phyloP scores from a whole-genome alignment of 2,113 vertebrate species.

The Arenaria interpres region DNA sequence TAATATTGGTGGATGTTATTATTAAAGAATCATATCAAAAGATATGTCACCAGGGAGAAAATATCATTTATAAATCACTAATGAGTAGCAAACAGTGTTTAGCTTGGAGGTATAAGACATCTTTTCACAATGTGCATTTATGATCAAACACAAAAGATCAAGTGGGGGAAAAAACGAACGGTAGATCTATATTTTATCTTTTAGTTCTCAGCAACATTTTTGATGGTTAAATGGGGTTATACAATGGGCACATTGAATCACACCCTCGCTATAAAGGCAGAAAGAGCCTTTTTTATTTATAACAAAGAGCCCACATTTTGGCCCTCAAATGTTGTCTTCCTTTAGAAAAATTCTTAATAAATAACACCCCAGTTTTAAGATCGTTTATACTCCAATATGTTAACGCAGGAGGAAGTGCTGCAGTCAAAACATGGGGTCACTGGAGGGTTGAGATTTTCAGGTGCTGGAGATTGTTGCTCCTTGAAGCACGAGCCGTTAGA shows the following conservation, averaged over 20 bases:
- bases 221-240: conserved; percentile 59
- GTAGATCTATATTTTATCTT: conserved; percentile 74
- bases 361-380: background rate
- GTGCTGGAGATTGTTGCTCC: background rate
- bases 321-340: background rate
- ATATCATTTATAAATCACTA: conserved; percentile 99
- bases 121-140: conserved; percentile 84
- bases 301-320: background rate
- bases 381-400: background rate
- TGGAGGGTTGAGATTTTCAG: background rate
- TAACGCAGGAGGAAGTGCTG: background rate
- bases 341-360: conserved; percentile 10
- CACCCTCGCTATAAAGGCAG: conserved; percentile 25
- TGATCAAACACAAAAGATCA: conserved; percentile 83
- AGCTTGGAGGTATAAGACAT: conserved; percentile 90
- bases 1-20: conserved; percentile 97
- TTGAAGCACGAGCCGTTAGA: background rate
- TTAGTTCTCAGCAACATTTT: conserved; percentile 64
- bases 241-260: background rate
- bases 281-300: background rate
- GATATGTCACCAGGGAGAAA: conserved; percentile 99
- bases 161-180: conserved; percentile 52
- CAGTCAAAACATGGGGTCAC: background rate
- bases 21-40: conserved; percentile 97
- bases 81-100: conserved; percentile 96